phyloP scores from a whole-genome alignment of 2,888 invertebrate species.

The Colostygia pectinataria region DNA sequence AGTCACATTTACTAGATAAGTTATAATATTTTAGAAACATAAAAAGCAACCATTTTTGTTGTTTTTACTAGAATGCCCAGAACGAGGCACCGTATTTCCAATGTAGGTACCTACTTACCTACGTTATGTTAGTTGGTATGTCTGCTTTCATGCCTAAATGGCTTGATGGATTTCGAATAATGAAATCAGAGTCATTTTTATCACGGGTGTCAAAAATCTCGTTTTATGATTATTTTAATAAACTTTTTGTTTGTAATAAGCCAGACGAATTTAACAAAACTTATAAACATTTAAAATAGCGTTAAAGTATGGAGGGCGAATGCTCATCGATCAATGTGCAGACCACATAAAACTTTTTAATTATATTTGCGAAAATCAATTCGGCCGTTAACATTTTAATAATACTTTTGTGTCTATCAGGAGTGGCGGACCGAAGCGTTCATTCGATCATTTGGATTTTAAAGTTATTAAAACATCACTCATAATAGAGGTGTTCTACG shows the following conservation, averaged over 20 bases:
- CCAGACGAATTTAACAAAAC: neutral
- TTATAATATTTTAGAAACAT: neutral
- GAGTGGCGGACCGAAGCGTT: conserved; percentile 4
- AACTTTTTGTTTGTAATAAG: too few relatives aligned
- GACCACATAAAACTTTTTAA: conserved; percentile 12
- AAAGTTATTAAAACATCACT: conserved; percentile 55
- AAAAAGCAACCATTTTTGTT: too few relatives aligned
- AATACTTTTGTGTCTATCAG: conserved; percentile 13
- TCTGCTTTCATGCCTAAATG: too few relatives aligned
- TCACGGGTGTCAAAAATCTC: too few relatives aligned
- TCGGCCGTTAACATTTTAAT: conserved; percentile 3
- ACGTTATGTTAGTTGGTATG: too few relatives aligned
- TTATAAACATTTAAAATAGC: neutral
- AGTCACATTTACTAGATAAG: neutral
- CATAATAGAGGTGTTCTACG: conserved; percentile 38
- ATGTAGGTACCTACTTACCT: too few relatives aligned
- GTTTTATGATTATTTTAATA: too few relatives aligned
- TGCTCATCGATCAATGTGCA: conserved; percentile 2
- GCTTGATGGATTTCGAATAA: too few relatives aligned
- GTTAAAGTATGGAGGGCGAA: neutral
- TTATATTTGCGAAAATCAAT: conserved; percentile 7
- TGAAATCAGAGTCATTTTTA: too few relatives aligned
- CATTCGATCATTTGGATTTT: conserved; percentile 35
- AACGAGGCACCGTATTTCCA: too few relatives aligned
- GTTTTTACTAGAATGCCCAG: too few relatives aligned